phyloP scores from a whole-genome alignment of 2,888 invertebrate genomes.

The Allygus modestus region DNA sequence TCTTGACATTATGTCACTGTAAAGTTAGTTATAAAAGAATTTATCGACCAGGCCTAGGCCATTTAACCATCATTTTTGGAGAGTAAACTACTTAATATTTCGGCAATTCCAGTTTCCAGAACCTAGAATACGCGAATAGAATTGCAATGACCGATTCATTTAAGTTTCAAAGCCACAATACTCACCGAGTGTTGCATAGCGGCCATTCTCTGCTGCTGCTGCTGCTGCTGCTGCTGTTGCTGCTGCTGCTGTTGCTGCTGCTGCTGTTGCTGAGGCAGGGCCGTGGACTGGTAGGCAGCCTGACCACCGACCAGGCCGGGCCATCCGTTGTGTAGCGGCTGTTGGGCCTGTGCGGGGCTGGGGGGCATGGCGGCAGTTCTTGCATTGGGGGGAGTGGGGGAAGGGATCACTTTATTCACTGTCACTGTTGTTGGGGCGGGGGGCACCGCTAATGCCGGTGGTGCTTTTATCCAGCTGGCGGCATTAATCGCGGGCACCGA shows the following conservation, averaged over 20 bases:
- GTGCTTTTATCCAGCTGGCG: slow-evolving; percentile 69
- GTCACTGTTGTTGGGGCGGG: slow-evolving; percentile 56
- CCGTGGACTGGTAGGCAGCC: slow-evolving; percentile 74
- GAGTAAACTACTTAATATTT: too few relatives aligned
- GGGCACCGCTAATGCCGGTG: slow-evolving; percentile 66
- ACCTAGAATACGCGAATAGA: too few relatives aligned
- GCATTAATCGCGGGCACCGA: slow-evolving; percentile 69
- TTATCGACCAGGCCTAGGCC: too few relatives aligned
- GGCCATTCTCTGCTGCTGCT: slow-evolving; percentile 37
- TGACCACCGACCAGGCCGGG: slow-evolving; percentile 75
- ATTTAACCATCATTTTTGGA: too few relatives aligned
- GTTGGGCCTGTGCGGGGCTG: slow-evolving; percentile 65
- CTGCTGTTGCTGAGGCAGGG: slow-evolving; percentile 63
- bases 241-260: slow-evolving; percentile 48
- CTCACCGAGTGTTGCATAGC: slow-evolving; percentile 28
- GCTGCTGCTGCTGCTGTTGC: slow-evolving; percentile 18
- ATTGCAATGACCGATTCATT: too few relatives aligned
- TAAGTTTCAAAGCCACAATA: too few relatives aligned
- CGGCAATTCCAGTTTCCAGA: too few relatives aligned
- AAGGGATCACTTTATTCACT: slow-evolving; percentile 62
- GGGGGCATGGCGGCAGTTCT: slow-evolving; percentile 57
- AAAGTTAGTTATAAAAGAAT: too few relatives aligned
- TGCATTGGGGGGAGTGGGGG: slow-evolving; percentile 48
- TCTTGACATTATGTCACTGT: too few relatives aligned
- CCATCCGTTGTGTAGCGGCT: slow-evolving; percentile 75